Evolutionary conservation across 2,113 vertebrate species (phyloP).

Genomic region (Candoia aspera): DNA sequence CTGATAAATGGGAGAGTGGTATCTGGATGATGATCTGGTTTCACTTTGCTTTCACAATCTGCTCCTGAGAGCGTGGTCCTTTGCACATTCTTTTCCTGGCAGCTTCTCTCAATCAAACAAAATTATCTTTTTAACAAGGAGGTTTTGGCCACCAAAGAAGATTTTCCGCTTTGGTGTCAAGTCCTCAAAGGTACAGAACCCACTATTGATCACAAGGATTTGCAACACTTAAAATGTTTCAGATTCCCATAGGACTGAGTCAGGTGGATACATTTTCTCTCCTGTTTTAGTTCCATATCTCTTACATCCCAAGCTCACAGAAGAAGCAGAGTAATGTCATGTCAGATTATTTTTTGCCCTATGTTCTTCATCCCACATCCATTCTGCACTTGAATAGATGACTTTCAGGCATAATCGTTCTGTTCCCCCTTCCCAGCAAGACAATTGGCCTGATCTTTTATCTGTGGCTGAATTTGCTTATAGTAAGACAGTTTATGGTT

Average conservation of each 20-base stretch:
- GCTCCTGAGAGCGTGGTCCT: background rate
- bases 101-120: background rate
- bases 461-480: background rate
- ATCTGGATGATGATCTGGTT: background rate
- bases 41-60: background rate
- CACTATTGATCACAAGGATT: background rate
- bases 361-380: no score
- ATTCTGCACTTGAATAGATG: no score
- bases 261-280: background rate
- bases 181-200: background rate
- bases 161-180: background rate
- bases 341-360: no score
- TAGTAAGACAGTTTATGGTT: background rate
- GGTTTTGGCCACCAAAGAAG: background rate
- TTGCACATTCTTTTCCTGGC: background rate
- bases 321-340: no score
- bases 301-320: no score
- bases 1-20: background rate
- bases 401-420: no score
- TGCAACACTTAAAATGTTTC: background rate
- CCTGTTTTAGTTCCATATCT: no score
- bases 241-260: background rate
- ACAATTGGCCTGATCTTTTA: background rate
- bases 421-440: background rate
- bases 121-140: background rate